Evolutionary conservation across 2,888 invertebrate species (phyloP).

Genomic region (Ferrisia virgata): DNA sequence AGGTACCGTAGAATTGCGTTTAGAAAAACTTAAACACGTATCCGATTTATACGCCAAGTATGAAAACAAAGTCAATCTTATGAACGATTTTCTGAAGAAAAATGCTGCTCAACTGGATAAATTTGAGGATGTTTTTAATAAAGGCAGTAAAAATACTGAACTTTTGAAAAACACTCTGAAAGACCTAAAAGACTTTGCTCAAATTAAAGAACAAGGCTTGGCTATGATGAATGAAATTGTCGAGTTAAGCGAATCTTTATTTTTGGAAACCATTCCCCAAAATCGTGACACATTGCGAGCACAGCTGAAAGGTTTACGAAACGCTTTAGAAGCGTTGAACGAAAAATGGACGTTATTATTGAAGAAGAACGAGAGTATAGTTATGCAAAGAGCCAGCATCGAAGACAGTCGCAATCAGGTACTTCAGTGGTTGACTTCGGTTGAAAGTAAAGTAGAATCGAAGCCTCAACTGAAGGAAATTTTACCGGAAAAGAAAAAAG

Average conservation of each 20-base stretch:
- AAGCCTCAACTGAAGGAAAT: conserved; percentile 63
- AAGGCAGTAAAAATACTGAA: conserved; percentile 66
- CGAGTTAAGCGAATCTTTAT: conserved; percentile 83
- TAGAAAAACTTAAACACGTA: background rate
- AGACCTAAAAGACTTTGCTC: conserved; percentile 69
- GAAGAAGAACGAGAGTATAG: conserved; percentile 81
- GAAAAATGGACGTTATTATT: conserved; percentile 80
- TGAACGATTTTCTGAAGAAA: conserved; percentile 72
- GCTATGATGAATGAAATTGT: conserved; percentile 72
- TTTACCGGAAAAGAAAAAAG: conserved; percentile 83
- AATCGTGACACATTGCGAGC: conserved; percentile 80
- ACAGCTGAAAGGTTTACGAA: conserved; percentile 75
- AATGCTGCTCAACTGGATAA: conserved; percentile 72
- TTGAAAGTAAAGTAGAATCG: conserved; percentile 66
- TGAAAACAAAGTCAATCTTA: background rate
- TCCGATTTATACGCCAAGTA: background rate
- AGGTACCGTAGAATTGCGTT: background rate
- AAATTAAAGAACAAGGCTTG: conserved; percentile 77
- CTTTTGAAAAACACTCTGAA: conserved; percentile 67
- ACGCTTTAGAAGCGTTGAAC: conserved; percentile 77
- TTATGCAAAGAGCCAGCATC: conserved; percentile 87
- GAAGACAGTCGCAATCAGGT: conserved; percentile 88
- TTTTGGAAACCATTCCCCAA: conserved; percentile 80
- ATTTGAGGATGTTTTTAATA: conserved; percentile 70
- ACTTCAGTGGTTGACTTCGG: conserved; percentile 79